phyloP scores from a whole-genome alignment of 2,113 vertebrate species.

The Hypanus sabinus region DNA sequence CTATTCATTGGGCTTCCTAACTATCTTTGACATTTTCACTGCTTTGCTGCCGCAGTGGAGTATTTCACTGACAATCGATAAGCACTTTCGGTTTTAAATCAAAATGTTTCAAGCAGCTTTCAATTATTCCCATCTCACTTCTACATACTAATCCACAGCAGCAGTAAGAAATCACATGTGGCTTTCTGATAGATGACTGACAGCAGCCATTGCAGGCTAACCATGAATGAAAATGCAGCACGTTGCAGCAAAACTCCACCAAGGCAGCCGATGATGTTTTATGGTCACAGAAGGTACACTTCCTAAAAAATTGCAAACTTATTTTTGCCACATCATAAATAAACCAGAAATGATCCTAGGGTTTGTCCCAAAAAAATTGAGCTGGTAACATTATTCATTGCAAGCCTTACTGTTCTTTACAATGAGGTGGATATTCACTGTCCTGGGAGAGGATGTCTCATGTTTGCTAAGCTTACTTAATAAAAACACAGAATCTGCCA shows the following conservation, averaged over 20 bases:
- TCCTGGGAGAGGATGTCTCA: too few relatives aligned
- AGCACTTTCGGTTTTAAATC: not conserved
- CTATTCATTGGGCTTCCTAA: not conserved
- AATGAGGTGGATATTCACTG: not conserved
- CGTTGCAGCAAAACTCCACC: not conserved
- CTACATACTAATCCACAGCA: not conserved
- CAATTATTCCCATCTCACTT: not conserved
- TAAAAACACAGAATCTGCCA: too few relatives aligned
- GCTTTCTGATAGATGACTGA: not conserved
- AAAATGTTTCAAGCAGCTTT: not conserved
- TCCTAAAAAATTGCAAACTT: not conserved
- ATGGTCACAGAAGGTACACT: not conserved
- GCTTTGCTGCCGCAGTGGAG: not conserved
- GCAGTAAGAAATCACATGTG: not conserved
- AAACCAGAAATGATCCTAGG: not conserved
- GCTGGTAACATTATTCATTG: not conserved
- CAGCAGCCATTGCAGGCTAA: not conserved
- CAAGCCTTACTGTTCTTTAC: not conserved
- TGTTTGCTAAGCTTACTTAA: too few relatives aligned
- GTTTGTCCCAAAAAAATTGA: not conserved
- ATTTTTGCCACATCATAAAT: not conserved
- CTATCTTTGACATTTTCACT: not conserved
- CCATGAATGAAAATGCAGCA: not conserved
- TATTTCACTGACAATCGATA: not conserved
- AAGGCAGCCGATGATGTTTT: not conserved